These are phyloP conservation scores for Arvicola amphibius DNA, from an alignment of 2,797 vertebrate genomes.

Conservation along the genomic window DNA sequence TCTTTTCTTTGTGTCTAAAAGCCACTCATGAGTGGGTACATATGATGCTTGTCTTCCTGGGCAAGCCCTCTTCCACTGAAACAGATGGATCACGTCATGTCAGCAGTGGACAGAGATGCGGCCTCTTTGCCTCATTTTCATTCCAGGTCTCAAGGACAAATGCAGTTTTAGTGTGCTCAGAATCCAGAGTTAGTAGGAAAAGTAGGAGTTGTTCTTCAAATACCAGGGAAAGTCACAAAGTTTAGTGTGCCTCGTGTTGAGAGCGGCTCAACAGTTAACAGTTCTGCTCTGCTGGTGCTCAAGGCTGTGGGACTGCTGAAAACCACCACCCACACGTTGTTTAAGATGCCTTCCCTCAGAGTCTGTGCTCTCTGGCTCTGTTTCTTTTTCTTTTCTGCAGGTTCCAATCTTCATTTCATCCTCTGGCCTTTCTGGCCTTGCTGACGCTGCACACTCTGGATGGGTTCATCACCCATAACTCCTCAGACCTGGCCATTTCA, in stretches of 20 bases:
- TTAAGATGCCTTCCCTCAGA: background rate
- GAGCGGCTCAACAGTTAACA: background rate
- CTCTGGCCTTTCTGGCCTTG: background rate
- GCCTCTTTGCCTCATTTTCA: slow-evolving; percentile 24
- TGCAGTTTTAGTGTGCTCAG: background rate
- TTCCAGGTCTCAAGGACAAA: slow-evolving; percentile 7
- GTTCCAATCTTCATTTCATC: background rate
- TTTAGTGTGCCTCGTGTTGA: background rate
- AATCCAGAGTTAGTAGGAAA: slow-evolving; percentile 16
- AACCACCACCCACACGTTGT: background rate
- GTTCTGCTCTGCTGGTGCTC: background rate
- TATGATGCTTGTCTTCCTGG: too few species aligned
- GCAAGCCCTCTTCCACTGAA: slow-evolving; percentile 1
- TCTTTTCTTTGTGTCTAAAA: too few species aligned
- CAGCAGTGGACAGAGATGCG: background rate
- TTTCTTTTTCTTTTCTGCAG: background rate
- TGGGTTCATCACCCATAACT: too few species aligned
- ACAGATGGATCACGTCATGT: slow-evolving; percentile 16
- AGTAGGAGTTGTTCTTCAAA: background rate
- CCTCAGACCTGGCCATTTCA: background rate
- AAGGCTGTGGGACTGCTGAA: background rate
- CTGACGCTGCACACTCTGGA: background rate
- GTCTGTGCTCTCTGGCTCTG: background rate
- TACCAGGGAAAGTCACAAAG: background rate
- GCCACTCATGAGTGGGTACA: too few species aligned